phyloP scores from a whole-genome alignment of 2,797 vertebrate species.

The Muscicapa striata region DNA sequence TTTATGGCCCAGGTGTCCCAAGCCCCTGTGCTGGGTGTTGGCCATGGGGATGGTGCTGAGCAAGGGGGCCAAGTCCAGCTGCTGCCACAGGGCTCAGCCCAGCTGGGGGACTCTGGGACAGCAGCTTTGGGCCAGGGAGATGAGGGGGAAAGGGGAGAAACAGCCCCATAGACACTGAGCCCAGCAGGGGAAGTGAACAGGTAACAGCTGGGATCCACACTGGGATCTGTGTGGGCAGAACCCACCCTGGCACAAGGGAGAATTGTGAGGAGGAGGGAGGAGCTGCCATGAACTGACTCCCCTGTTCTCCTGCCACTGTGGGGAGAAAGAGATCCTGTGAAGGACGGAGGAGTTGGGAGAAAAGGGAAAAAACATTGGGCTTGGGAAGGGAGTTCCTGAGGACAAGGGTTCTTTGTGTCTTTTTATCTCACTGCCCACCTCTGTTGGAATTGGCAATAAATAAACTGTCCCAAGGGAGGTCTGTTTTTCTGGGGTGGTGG shows the following conservation, averaged over 20 bases:
- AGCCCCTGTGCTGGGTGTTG: not conserved
- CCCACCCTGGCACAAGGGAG: not conserved
- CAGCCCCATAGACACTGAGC: rapidly evolving
- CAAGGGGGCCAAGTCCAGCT: rapidly evolving
- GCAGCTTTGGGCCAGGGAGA: not conserved
- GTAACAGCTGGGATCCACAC: rapidly evolving
- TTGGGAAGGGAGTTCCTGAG: not conserved
- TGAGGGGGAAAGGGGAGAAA: not conserved
- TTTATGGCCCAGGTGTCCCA: rapidly evolving
- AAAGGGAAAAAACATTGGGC: not conserved
- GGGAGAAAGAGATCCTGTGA: not conserved
- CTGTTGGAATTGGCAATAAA: not conserved
- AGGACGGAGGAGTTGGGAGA: too few species aligned
- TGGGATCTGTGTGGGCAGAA: not conserved
- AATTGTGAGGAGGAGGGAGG: not conserved
- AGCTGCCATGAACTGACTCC: not conserved
- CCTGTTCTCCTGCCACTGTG: rapidly evolving
- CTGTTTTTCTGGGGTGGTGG: not conserved
- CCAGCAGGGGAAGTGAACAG: too few species aligned
- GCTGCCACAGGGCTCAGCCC: not conserved
- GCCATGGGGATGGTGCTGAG: rapidly evolving
- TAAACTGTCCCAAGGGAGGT: not conserved
- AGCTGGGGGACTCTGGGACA: rapidly evolving
- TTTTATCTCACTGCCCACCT: not conserved
- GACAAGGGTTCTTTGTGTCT: not conserved